Conservation (phyloP, 2,888 invertebrate species). For the Spatulosminthurus flaviceps region DNA sequence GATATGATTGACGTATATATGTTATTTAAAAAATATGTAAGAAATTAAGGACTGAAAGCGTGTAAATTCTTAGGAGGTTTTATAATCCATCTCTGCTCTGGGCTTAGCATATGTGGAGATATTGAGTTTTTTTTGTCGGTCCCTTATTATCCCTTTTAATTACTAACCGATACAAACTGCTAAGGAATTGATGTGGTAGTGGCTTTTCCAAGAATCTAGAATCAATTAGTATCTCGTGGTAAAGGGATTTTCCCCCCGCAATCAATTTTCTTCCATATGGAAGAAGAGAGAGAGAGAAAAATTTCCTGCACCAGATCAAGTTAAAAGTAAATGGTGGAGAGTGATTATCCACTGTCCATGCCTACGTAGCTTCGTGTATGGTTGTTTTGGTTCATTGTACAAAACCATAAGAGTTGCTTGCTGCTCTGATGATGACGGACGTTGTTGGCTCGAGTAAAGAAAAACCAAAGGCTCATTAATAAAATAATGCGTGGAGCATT, state of each 20-base stretch:
- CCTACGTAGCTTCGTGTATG: background rate
- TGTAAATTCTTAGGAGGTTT: background rate
- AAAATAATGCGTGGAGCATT: constrained; percentile 43
- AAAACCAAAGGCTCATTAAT: constrained; percentile 37
- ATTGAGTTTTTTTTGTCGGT: no score
- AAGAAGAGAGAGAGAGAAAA: no score
- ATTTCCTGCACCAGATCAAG: no score
- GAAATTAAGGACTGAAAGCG: background rate
- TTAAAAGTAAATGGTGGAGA: background rate
- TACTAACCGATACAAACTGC: constrained; percentile 22
- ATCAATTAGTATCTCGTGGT: constrained; percentile 35
- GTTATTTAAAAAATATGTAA: background rate
- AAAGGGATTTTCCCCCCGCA: background rate
- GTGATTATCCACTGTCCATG: background rate
- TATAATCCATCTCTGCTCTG: no score
- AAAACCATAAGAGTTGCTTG: background rate
- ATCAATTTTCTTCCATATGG: background rate
- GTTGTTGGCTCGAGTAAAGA: constrained; percentile 10
- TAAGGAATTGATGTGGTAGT: constrained; percentile 4
- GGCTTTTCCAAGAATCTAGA: constrained; percentile 39
- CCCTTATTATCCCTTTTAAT: constrained; percentile 23
- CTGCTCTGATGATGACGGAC: background rate
- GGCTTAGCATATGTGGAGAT: background rate
- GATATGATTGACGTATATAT: background rate
- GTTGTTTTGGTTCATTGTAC: no score